Conservation (phyloP, 2,113 vertebrate genomes). For the Cnemophilus loriae region DNA sequence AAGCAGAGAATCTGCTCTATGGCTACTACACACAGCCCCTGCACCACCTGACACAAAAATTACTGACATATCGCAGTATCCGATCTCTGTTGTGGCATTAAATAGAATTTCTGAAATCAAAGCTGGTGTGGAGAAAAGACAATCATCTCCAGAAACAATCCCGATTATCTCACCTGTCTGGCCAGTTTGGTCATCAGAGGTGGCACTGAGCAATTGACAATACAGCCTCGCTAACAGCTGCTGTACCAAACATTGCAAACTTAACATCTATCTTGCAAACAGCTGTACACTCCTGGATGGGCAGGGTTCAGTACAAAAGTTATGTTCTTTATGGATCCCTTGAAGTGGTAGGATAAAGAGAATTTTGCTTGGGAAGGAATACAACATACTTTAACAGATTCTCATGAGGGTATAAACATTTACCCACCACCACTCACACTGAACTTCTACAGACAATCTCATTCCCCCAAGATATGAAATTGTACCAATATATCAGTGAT, state of each 20-base stretch:
- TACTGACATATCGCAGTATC: neutral
- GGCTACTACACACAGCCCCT: neutral
- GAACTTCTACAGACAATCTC: neutral
- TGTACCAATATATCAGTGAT: neutral
- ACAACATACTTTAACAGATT: neutral
- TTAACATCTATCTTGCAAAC: neutral
- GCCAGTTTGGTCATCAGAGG: neutral
- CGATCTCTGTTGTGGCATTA: neutral
- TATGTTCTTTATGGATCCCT: neutral
- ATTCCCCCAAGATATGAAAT: neutral
- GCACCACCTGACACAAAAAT: neutral
- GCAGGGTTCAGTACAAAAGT: neutral
- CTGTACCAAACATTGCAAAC: neutral
- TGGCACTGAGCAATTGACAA: neutral
- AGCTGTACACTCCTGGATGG: neutral
- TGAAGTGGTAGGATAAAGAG: neutral
- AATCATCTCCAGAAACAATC: neutral
- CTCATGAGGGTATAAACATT: neutral
- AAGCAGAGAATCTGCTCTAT: neutral
- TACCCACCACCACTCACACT: neutral
- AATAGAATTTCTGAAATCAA: neutral
- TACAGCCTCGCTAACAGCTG: neutral
- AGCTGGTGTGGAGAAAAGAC: neutral
- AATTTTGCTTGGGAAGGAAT: neutral
- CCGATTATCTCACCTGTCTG: neutral